Conservation (phyloP, 2,797 vertebrate species). For the Mus minutoides region DNA sequence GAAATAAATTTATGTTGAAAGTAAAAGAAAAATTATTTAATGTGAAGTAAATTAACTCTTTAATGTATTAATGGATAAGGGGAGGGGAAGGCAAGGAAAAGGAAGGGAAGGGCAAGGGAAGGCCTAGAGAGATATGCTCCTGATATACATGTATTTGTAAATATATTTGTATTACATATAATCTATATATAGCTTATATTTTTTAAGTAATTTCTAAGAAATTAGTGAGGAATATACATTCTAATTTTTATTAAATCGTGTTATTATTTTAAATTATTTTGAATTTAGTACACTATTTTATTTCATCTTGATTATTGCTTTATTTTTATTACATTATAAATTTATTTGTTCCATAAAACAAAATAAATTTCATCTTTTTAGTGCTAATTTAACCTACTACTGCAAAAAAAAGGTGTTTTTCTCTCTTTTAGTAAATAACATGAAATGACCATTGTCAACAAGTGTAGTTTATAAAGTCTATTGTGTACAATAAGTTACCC, state of each 20-base stretch:
- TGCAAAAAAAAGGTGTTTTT: constrained; percentile 54
- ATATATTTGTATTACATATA: constrained; percentile 82
- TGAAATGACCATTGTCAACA: constrained; percentile 62
- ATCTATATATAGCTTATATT: constrained; percentile 85
- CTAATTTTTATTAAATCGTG: constrained; percentile 65
- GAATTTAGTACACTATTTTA: constrained; percentile 77
- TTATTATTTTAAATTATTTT: constrained; percentile 71
- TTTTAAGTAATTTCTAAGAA: constrained; percentile 80
- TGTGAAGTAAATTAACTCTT: constrained; percentile 82
- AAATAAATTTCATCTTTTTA: constrained; percentile 63
- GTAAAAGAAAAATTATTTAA: constrained; percentile 84
- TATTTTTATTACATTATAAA: constrained; percentile 60
- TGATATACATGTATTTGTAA: constrained; percentile 68
- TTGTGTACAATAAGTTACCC: rapidly evolving
- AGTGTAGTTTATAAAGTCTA: background rate
- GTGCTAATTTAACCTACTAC: constrained; percentile 52
- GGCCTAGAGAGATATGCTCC: constrained; percentile 80
- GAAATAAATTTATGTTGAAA: constrained; percentile 83
- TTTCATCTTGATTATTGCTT: constrained; percentile 60
- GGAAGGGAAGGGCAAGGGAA: too few species aligned
- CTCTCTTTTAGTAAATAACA: constrained; percentile 69
- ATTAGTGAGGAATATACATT: constrained; percentile 74
- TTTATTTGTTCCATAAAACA: constrained; percentile 61
- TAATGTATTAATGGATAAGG: constrained; percentile 83
- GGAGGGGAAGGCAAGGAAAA: too few species aligned